A percentile compares a stretch with the other conserved stretches of the same genome.
Evolutionary conservation across 2,888 invertebrate genomes (phyloP).

Genomic region (Lasioglossum zephyrum): DNA sequence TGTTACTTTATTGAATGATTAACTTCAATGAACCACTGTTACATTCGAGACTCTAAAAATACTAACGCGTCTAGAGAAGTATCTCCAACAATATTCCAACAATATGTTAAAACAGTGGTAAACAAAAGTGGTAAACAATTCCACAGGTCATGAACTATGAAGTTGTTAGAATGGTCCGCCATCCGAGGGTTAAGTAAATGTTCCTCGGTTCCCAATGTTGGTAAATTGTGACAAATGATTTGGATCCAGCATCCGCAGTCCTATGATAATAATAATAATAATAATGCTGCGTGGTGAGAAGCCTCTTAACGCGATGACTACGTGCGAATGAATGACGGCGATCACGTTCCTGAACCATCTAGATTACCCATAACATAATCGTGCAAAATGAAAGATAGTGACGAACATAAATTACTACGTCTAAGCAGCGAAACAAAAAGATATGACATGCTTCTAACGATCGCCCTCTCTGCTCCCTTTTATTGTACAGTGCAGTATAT

Average conservation of each 20-base stretch:
- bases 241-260: not conserved
- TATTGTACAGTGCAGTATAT: constrained; percentile 40
- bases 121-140: too few species aligned
- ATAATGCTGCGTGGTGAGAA: constrained; percentile 55
- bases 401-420: constrained; percentile 56
- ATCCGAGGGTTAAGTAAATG: too few species aligned
- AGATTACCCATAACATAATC: constrained; percentile 24
- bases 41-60: too few species aligned
- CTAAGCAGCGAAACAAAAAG: constrained; percentile 50
- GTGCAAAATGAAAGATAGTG: constrained; percentile 41
- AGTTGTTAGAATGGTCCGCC: too few species aligned
- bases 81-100: too few species aligned
- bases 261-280: constrained; percentile 20
- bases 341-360: constrained; percentile 1
- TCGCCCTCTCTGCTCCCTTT: constrained; percentile 27
- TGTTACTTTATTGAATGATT: too few species aligned
- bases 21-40: too few species aligned
- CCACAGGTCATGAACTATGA: too few species aligned
- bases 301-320: constrained; percentile 43
- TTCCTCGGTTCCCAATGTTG: not conserved
- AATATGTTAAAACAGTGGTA: too few species aligned
- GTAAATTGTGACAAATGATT: not conserved
- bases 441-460: constrained; percentile 53
- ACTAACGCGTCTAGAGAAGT: too few species aligned
- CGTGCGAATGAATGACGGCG: constrained; percentile 7